Evolutionary conservation across 2,888 invertebrate genomes (phyloP), one percentile per base, ranked within the genome.

Genomic region (Drosophila subsilvestris): DNA sequence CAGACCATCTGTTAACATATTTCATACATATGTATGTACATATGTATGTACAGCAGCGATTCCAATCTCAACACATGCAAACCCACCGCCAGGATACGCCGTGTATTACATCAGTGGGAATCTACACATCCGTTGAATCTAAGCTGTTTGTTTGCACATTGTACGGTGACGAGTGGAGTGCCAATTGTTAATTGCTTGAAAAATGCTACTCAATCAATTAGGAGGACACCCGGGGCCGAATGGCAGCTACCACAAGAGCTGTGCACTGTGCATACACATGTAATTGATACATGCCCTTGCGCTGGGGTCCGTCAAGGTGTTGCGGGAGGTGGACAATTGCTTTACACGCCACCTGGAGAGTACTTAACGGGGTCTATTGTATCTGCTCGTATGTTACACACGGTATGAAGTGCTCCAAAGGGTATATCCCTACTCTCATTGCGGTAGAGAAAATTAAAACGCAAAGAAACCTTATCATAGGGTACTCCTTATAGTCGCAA

Each of bases 131-230:
- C 22, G 1, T 22, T 44, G 27, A 43, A n/a, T 49, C 12, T 27
- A 32, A 20, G 53, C 47, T 47, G 55, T 68, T 75, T 86, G 86
- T 77, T 85, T 79, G 75, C 83, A 72, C 79, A 68, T 65, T 73
- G 86, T 86, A 56, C 44, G 48, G 20, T 71, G 77, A 71, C 20
- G 22, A 25, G 17, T 48, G 63, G 71, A 83, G 83, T 82, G 83
- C 65, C 72, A 65, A 69, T 79, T 79, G 74, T 86, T 88, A 85
- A 85, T 88, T 86, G 85, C 75, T 71, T 88, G 87, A 85, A 85
- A 85, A 85, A 88, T 88, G 86, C 70, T 79, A 75, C 81, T 79
- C 81, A 88, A 88, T 88, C 89, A 88, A 88, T 79, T 71, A 58
- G 77, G 60, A 67, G 79, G 62, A 67, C 69, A 57, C 17, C 49